Percentiles rank a stretch among this genome's conserved stretches.
Evolutionary conservation across 2,797 vertebrate genomes (phyloP).

Genomic region (Microtus californicus): DNA sequence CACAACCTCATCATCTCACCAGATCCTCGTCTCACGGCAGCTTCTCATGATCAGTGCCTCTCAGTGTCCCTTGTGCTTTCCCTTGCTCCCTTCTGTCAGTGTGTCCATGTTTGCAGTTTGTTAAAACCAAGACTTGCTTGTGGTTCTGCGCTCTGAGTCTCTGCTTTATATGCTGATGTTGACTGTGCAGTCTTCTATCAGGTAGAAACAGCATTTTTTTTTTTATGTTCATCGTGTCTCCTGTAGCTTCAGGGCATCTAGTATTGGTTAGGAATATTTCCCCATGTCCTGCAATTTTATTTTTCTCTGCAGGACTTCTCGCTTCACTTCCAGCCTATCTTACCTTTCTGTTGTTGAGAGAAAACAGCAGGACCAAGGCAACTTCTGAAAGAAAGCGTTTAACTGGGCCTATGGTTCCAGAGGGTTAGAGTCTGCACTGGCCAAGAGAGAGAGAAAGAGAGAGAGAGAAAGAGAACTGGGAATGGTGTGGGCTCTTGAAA

Average conservation of each 20-base stretch:
- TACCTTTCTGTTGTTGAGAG: background rate
- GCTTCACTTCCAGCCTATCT: background rate
- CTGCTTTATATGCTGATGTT: background rate
- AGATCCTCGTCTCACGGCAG: rapidly evolving
- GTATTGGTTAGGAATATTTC: background rate
- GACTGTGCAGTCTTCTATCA: background rate
- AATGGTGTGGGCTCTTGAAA: background rate
- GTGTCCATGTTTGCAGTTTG: background rate
- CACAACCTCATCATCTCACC: background rate
- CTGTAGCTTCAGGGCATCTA: background rate
- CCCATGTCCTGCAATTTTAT: background rate
- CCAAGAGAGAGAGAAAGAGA: background rate
- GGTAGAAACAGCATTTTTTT: background rate
- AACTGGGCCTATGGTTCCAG: background rate
- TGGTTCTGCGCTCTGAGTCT: background rate
- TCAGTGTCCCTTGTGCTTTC: background rate
- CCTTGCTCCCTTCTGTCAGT: no score
- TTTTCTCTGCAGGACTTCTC: background rate
- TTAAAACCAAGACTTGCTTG: background rate
- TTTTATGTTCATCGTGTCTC: background rate
- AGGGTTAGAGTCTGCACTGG: background rate
- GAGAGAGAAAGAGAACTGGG: background rate
- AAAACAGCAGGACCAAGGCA: background rate
- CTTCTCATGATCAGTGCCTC: background rate
- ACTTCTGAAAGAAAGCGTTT: background rate